phyloP scores from a whole-genome alignment of 2,113 vertebrate species.

The Sebastes fasciatus region DNA sequence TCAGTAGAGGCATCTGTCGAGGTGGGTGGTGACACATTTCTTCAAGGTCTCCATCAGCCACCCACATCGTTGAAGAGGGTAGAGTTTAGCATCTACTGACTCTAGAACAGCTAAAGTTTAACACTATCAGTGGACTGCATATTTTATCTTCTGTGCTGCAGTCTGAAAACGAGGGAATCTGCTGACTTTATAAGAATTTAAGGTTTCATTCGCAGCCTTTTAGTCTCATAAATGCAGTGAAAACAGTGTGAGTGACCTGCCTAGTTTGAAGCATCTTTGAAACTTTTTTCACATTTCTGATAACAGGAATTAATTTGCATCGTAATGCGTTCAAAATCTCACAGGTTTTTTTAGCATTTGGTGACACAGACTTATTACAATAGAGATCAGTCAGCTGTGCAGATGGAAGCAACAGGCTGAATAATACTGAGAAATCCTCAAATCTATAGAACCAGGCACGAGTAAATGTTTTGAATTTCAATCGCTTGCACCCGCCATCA shows the following conservation, averaged over 20 bases:
- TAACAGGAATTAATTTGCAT: constrained; percentile 13
- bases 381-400: constrained; percentile 14
- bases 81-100: constrained; percentile 39
- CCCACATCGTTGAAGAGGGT: constrained; percentile 30
- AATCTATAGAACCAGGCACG: background rate
- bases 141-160: background rate
- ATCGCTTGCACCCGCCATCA: background rate
- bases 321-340: background rate
- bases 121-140: background rate
- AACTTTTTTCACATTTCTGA: background rate
- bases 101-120: constrained; percentile 18
- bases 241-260: background rate
- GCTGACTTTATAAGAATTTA: background rate
- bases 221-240: background rate
- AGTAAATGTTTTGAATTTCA: constrained; percentile 13
- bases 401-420: constrained; percentile 62
- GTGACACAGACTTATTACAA: constrained; percentile 2
- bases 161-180: background rate
- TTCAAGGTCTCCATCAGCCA: constrained; percentile 40
- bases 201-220: background rate
- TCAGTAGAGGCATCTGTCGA: constrained; percentile 46
- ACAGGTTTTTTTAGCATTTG: constrained; percentile 28
- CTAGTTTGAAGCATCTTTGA: background rate
- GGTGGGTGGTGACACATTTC: constrained; percentile 49
- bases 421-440: constrained; percentile 27